phyloP scores from a whole-genome alignment of 92 coral and sea anemone species.

The Zoanthus solanderi region DNA sequence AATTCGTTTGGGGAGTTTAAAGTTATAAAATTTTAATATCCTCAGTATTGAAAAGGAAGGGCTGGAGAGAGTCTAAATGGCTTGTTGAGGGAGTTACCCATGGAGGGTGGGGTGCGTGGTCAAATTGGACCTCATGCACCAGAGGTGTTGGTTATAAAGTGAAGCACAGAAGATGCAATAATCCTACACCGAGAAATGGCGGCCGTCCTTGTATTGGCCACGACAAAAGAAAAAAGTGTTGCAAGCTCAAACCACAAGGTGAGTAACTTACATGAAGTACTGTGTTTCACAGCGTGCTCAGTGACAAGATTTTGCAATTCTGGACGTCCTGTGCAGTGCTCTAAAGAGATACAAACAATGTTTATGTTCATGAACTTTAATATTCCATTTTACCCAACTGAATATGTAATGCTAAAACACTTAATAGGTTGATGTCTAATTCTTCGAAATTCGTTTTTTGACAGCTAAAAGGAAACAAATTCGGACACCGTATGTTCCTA shows the following conservation, averaged over 20 bases:
- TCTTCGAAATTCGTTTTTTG: background rate
- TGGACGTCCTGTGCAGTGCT: background rate
- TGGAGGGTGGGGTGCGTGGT: conserved; percentile 93
- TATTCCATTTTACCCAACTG: too few relatives aligned
- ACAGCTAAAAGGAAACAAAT: conserved; percentile 46
- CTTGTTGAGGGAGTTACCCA: conserved; percentile 82
- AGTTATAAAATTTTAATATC: background rate
- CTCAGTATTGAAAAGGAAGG: conserved; percentile 52
- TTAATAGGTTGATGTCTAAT: background rate
- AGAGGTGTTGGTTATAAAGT: conserved; percentile 56
- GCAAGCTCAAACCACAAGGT: conserved; percentile 76
- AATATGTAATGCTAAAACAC: too few relatives aligned
- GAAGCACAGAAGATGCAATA: conserved; percentile 70
- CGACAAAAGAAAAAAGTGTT: conserved; percentile 47
- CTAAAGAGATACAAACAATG: background rate
- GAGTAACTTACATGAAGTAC: background rate
- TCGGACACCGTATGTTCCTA: conserved; percentile 60
- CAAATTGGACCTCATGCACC: conserved; percentile 79
- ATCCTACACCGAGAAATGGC: conserved; percentile 87
- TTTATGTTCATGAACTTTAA: too few relatives aligned
- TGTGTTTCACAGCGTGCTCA: background rate
- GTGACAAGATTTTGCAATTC: background rate
- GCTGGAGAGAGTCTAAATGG: conserved; percentile 75
- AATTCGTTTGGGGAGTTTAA: background rate
- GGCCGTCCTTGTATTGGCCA: conserved; percentile 79